Evolutionary conservation across 2,888 invertebrate species (phyloP), one percentile per base, ranked within the genome.

Genomic region (Agriotes lineatus): DNA sequence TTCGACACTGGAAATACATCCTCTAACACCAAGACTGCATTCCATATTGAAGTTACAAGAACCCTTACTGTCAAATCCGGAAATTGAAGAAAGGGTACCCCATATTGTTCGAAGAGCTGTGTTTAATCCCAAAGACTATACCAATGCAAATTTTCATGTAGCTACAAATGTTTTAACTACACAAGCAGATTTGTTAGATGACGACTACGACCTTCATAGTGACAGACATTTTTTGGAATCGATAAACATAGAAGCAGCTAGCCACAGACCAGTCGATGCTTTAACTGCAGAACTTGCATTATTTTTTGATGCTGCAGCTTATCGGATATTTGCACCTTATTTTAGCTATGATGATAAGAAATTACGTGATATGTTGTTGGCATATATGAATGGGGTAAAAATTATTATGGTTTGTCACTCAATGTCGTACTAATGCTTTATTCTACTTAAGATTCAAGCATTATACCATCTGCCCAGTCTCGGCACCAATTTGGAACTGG

Each of bases 381-480:
- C 93, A 9, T 93, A 93, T 76, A 87, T 93, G 75, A 93, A 93
- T 81, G 92, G 91, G 74, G 90, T 91, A 85, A 87, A 33, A 33
- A 5, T 52, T 33, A 9, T 25, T 25, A 16, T 16, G 14, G 10
- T 14, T 37, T 9, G 19, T 56, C n/a, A 37, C 19, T 35, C n/a
- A n/a, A n/a, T n/a, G n/a, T n/a, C n/a, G n/a, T 19, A 35, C 30
- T 56, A 2, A 9, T 2, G 6, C 54, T 56, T 20, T 82, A n/a
- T n/a, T n/a, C n/a, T n/a, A n/a, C n/a, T n/a, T n/a, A n/a, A 91
- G 90, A 90, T 93, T 0, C 93, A 94, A 85, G 93, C 93, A 0
- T 78, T 93, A n/a, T 93, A 92, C 79, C 91, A 93, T 80, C 93
- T 93, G 81, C 88, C 90, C 0, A 92, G 92, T 22, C 84, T 93